Percentiles rank a stretch among this genome's conserved stretches.
Conservation (phyloP, 1,140 invertebrate species). For the Coboldia fuscipes region DNA sequence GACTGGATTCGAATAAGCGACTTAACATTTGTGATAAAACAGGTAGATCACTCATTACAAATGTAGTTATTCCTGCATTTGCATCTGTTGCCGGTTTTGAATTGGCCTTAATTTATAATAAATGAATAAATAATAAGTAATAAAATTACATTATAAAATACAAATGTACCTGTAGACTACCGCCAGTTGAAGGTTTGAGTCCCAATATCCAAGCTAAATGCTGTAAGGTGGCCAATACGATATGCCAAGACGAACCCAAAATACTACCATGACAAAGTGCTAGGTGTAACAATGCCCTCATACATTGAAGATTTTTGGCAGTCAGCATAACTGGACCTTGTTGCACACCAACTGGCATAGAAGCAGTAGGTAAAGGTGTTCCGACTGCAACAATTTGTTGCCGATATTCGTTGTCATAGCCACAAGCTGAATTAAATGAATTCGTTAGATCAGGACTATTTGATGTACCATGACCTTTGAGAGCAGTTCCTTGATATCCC, state of each 20-base stretch:
- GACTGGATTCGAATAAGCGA: conserved; percentile 83
- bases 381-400: conserved; percentile 89
- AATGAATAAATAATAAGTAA: not conserved
- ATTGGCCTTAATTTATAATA: conserved; percentile 7
- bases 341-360: conserved; percentile 54
- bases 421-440: conserved; percentile 30
- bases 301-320: conserved; percentile 91
- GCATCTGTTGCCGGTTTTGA: conserved; percentile 42
- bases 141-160: not conserved
- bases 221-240: conserved; percentile 85
- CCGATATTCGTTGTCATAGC: conserved; percentile 38
- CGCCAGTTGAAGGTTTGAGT: conserved; percentile 79
- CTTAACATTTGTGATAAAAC: conserved; percentile 84
- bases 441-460: conserved; percentile 25
- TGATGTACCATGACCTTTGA: conserved; percentile 19
- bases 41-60: conserved; percentile 88
- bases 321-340: conserved; percentile 97
- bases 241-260: conserved; percentile 83
- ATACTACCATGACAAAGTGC: conserved; percentile 85
- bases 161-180: conserved; percentile 59
- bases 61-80: conserved; percentile 87
- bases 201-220: conserved; percentile 97
- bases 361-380: conserved; percentile 69
- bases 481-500: conserved; percentile 12
- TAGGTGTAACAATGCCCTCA: conserved; percentile 70